phyloP scores from a whole-genome alignment of 1,140 invertebrate species.

The Polypedilum vanderplanki region DNA sequence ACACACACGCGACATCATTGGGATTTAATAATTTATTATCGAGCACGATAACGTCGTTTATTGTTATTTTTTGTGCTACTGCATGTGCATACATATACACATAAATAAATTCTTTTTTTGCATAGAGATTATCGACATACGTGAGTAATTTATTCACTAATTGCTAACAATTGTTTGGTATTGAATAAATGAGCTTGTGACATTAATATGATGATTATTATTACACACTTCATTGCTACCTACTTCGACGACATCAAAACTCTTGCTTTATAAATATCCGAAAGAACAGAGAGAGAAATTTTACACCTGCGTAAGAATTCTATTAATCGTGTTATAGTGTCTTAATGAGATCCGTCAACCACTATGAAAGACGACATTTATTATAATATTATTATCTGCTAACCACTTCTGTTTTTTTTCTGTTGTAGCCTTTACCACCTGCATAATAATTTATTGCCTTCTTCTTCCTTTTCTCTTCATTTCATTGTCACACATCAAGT shows the following conservation, averaged over 20 bases:
- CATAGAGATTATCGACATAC: not conserved
- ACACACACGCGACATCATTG: conserved; percentile 24
- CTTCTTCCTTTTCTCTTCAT: too few relatives aligned
- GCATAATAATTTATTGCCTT: not conserved
- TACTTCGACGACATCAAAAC: too few relatives aligned
- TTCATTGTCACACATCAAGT: too few relatives aligned
- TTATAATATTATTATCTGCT: not conserved
- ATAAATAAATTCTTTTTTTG: not conserved
- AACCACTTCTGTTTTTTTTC: not conserved
- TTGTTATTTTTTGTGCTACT: not conserved
- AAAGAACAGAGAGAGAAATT: not conserved
- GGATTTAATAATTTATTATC: conserved; percentile 28
- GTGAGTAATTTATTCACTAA: conserved; percentile 21
- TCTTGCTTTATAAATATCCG: too few relatives aligned
- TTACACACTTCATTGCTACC: too few relatives aligned
- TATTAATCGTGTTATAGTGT: conserved; percentile 20
- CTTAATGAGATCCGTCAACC: conserved; percentile 24
- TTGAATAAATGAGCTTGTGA: too few relatives aligned
- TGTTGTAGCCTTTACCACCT: not conserved
- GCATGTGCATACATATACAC: not conserved
- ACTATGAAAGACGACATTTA: not conserved
- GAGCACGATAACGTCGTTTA: conserved; percentile 22
- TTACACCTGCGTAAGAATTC: not conserved
- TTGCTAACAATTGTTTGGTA: conserved; percentile 4
- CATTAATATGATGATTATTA: too few relatives aligned